Percentiles rank a stretch among this genome's conserved stretches.
Evolutionary conservation across 1,140 invertebrate species (phyloP).

Genomic region (Lerema accius): DNA sequence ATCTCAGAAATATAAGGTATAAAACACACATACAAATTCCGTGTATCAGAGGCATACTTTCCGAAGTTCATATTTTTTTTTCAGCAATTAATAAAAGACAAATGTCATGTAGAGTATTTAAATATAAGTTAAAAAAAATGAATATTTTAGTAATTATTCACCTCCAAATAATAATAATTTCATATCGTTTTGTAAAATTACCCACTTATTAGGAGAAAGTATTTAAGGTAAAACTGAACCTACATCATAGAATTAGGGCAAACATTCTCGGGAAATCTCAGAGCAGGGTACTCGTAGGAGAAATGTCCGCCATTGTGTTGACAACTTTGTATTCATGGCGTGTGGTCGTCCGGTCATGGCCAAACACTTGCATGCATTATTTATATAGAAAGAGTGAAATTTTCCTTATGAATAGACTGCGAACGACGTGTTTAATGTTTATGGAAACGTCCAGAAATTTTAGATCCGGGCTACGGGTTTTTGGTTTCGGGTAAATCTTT

Average conservation of each 20-base stretch:
- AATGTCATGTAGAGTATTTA: too few species aligned
- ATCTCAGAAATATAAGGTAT: too few species aligned
- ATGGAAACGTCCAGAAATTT: slow-evolving; percentile 34
- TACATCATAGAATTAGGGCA: background rate
- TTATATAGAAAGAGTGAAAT: slow-evolving; percentile 75
- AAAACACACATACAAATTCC: too few species aligned
- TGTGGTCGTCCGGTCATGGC: slow-evolving; percentile 60
- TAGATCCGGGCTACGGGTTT: too few species aligned
- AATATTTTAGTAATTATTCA: too few species aligned
- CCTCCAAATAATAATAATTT: too few species aligned
- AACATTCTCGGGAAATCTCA: slow-evolving; percentile 49
- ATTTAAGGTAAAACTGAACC: background rate
- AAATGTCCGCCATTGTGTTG: slow-evolving; percentile 55
- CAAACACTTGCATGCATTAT: slow-evolving; percentile 68
- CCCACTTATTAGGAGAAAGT: background rate
- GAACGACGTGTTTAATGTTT: slow-evolving; percentile 45
- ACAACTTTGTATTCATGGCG: slow-evolving; percentile 58
- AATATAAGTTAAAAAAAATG: too few species aligned
- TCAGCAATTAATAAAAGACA: too few species aligned
- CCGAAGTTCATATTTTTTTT: too few species aligned
- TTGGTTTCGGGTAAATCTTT: too few species aligned
- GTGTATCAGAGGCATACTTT: too few species aligned
- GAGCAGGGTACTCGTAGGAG: slow-evolving; percentile 36
- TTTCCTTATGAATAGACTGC: slow-evolving; percentile 40
- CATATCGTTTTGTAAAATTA: too few species aligned